Evolutionary conservation across 2,113 vertebrate genomes (phyloP).

Genomic region (Leucoraja erinaceus): DNA sequence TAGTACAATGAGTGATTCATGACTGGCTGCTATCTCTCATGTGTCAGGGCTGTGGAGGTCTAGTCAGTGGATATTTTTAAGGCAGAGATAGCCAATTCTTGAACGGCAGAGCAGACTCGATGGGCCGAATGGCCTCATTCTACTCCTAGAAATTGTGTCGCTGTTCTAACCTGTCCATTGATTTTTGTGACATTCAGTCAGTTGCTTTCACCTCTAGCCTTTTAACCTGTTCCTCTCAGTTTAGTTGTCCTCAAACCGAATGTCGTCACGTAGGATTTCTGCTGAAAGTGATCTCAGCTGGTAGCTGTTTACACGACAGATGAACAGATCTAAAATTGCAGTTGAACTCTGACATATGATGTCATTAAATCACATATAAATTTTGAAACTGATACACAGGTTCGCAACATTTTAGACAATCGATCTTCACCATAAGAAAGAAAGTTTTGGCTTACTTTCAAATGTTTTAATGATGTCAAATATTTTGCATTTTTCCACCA

Average conservation of each 20-base stretch:
- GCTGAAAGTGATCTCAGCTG: neutral
- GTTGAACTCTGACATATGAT: neutral
- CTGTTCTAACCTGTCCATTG: neutral
- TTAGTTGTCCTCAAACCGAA: no score
- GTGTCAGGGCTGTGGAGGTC: no score
- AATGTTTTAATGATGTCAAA: neutral
- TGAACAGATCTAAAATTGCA: neutral
- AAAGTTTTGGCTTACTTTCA: neutral
- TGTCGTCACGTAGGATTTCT: neutral
- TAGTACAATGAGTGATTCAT: neutral
- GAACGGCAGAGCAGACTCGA: no score
- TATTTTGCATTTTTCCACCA: neutral
- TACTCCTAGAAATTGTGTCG: neutral
- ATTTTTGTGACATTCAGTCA: neutral
- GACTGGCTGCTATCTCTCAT: neutral
- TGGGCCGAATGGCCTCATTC: no score
- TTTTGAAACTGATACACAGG: neutral
- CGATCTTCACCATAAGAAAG: neutral
- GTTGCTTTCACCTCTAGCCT: neutral
- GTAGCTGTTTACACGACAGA: neutral
- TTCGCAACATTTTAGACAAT: neutral
- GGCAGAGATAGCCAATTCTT: no score
- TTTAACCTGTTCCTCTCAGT: neutral
- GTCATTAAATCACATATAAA: neutral
- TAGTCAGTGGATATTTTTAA: no score